Base-by-base conservation (phyloP, 2,888 invertebrate genomes). In the Crocallis elinguaria region DNA sequence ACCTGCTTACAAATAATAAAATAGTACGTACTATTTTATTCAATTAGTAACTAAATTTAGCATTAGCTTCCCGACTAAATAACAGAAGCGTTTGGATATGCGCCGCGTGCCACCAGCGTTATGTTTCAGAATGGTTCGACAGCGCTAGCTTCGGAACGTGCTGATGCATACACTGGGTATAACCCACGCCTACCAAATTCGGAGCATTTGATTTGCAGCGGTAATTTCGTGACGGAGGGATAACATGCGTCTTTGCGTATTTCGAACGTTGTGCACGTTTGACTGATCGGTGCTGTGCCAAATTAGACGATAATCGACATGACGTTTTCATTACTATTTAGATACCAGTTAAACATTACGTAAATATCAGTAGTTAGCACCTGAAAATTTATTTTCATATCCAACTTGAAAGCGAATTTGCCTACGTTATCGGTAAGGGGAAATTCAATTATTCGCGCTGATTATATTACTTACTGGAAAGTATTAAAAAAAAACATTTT, bases 121-220 rank as follows among this genome's bases (percentile, higher is more conserved):
- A 77, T 75, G 78, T 69, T 72, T 66, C 69, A 49, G 66, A 67
- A 69, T 70, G 72, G 78, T 82, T 79, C 80, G 75, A 76, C 81
- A 70, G 75, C 74, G 73, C 78, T 78, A 80, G 82, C 67, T 73
- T 65, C 65, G 71, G 69, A 62, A 79, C 84, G 83, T 86, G 86
- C 82, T 78, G 80, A 79, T 77, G 84, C 86, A 85, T 82, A 71
- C 62, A 53, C 61, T 54, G 61, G 66, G 57, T 66, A 70, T 73
- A 74, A 75, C 62, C 62, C 48, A 67, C 35, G 56, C 45, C 49
- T 46, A 30, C 45, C 12, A 25, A 27, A 41, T 48, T 48, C 39
- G 11, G 32, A 23, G 35, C 43, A 25, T 38, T 48, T 49, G 56
- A 50, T 36, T 21, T 36, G 21, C 17, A 36, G 21, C 17, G 2